Evolutionary conservation across 2,888 invertebrate genomes (phyloP).

Genomic region (Rosalia funebris): DNA sequence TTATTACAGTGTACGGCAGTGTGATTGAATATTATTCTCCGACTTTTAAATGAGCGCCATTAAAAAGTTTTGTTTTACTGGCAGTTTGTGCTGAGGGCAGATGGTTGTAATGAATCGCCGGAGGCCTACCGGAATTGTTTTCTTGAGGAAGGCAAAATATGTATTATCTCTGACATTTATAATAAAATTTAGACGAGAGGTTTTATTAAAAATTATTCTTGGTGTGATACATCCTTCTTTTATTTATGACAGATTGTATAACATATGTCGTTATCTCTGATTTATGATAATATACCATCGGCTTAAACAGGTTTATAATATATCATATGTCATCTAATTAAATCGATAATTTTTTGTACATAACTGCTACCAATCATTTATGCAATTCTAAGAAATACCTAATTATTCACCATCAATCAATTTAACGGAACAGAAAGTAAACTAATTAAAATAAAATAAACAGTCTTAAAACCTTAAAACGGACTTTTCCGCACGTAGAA

Average conservation of each 20-base stretch:
- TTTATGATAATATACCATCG: no score
- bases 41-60: conserved; percentile 25
- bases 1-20: conserved; percentile 4
- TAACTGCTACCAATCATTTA: no score
- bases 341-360: no score
- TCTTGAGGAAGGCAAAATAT: conserved; percentile 12
- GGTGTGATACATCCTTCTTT: not conserved
- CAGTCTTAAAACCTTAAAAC: no score
- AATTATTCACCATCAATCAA: no score
- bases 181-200: not conserved
- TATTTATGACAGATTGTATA: not conserved
- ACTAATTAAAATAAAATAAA: no score
- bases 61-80: conserved; percentile 27
- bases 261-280: no score
- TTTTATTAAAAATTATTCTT: not conserved
- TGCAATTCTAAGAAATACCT: no score
- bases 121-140: conserved; percentile 12
- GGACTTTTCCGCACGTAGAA: no score
- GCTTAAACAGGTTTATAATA: no score
- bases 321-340: no score
- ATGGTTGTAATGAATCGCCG: conserved; percentile 27
- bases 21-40: conserved; percentile 23
- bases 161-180: conserved; percentile 5
- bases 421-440: no score
- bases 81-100: conserved; percentile 24